Evolutionary conservation across 1,140 invertebrate species (phyloP).

Genomic region (Hestina assimilis): DNA sequence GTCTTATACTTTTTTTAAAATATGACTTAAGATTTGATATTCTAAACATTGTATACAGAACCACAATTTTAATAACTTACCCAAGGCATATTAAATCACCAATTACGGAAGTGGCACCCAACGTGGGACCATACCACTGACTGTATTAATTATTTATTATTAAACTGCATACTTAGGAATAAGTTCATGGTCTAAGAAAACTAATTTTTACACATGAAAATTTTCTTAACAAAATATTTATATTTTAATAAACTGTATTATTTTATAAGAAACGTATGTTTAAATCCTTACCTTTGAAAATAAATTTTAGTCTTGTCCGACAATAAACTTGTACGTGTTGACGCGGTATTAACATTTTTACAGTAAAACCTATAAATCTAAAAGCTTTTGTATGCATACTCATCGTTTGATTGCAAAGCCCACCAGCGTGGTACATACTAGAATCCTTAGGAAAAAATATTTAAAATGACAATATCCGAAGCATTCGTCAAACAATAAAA

Average conservation of each 20-base stretch:
- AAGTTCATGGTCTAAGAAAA: background rate
- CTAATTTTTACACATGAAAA: too few relatives aligned
- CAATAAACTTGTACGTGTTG: slow-evolving; percentile 7
- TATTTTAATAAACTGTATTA: too few relatives aligned
- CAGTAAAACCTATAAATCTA: slow-evolving; percentile 18
- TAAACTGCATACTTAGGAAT: background rate
- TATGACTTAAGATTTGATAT: too few relatives aligned
- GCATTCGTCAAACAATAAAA: slow-evolving; percentile 47
- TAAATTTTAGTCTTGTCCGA: background rate
- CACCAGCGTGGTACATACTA: slow-evolving; percentile 32
- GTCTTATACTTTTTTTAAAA: too few relatives aligned
- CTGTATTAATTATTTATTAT: slow-evolving; percentile 43
- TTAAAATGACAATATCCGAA: slow-evolving; percentile 52
- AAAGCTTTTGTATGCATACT: slow-evolving; percentile 6
- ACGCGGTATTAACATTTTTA: slow-evolving; percentile 14
- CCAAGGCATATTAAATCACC: slow-evolving; percentile 28
- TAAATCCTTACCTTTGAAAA: background rate
- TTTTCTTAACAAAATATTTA: too few relatives aligned
- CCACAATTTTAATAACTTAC: too few relatives aligned
- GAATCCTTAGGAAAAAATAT: slow-evolving; percentile 42
- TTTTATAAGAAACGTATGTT: too few relatives aligned
- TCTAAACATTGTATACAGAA: too few relatives aligned
- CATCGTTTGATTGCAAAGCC: slow-evolving; percentile 19
- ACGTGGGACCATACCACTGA: slow-evolving; percentile 43
- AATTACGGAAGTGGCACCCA: slow-evolving; percentile 54